Evolutionary conservation across 1,140 invertebrate genomes (phyloP), one percentile per base, ranked within the genome.

Genomic region (Mactra quadrangularis): DNA sequence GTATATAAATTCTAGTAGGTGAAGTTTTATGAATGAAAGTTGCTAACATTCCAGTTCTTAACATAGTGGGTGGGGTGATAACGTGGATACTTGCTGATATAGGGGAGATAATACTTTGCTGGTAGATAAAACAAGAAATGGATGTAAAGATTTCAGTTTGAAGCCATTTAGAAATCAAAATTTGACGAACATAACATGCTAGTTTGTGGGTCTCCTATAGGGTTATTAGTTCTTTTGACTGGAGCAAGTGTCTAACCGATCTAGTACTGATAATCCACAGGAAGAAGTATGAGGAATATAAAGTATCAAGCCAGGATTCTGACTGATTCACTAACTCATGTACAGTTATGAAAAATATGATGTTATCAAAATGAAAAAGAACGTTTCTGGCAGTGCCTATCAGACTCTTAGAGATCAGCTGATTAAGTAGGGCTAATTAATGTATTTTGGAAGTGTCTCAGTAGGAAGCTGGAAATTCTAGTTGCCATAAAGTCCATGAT

Each of bases 281-380:
- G 70, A 72, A 55, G 70, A 31, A 41, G 50, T 3, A 27, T n/a
- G 55, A 55, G 70, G 50, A 41, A 47, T 3, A 27, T n/a, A 35
- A 17, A 27, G 50, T 53, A 13, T 55, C 68, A 53, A 55, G 52
- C 68, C 19, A 45, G 47, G 70, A 72, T 41, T 17, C 50, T 35
- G 31, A 45, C 52, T 55, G 7, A 33, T 72, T 47, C 31, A 27
- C 52, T 57, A 72, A 68, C 64, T 22, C 45, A 31, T 47, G 22
- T 47, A 68, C 64, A 38, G 64, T 68, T 62, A 76, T 76, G 74
- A 76, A 76, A 76, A 76, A 76, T 76, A 62, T 76, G 74, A 76
- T 76, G 41, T 76, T 76, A 76, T 76, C 74, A 76, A 76, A 76
- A 76, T 60, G 74, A 76, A 76, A 76, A 76, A 76, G 55, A 76